Evolutionary conservation across 2,888 invertebrate genomes (phyloP), one percentile per base, ranked within the genome.

Genomic region (Pollenia griseotomentosa): DNA sequence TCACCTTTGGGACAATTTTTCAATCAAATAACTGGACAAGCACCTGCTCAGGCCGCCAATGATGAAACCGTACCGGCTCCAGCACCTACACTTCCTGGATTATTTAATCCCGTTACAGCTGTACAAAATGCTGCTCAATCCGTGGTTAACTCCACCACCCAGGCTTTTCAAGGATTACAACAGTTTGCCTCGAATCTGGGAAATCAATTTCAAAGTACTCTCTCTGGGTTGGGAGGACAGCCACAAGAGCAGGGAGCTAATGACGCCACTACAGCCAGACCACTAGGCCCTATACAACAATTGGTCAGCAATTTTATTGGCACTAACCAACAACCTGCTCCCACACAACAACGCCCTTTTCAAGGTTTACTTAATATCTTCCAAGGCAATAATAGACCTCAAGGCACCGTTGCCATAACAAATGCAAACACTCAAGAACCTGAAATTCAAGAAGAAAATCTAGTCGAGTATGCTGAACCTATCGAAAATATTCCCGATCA

Each of bases 321-420:
- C 1, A 92, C 87, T 68, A 91, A 90, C 48, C 85, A 86, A 70
- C 90, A 16, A 2, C 87, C 90, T 0, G 81, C 89, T 9, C 85
- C 90, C 0, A 78, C 71, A 5, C 78, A 59, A 11, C 90, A 88
- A 44, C 92, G 92, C 2, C 93, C 93, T 0, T 87, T 93, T 16
- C 93, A 93, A 85, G 92, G 92, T 12, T 90, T 93, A 57, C 89
- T 93, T n/a, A 93, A 90, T 23, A 90, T 91, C 70, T 92, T 93
- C 89, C 89, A 92, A 73, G 92, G 92, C 55, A 92, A 92, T 51
- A 92, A 91, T 83, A 90, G 92, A 11, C 91, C 92, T 9, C 91
- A 90, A 66, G 23, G 46, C 16, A 88, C 89, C 16, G 83, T 86
- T 2, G 46, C 81, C 0, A 55, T 75, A 40, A 71, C 81, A 14